Percentiles rank a stretch among this genome's conserved stretches.
phyloP scores from a whole-genome alignment of 2,113 vertebrate genomes.

The Hydropotes inermis region DNA sequence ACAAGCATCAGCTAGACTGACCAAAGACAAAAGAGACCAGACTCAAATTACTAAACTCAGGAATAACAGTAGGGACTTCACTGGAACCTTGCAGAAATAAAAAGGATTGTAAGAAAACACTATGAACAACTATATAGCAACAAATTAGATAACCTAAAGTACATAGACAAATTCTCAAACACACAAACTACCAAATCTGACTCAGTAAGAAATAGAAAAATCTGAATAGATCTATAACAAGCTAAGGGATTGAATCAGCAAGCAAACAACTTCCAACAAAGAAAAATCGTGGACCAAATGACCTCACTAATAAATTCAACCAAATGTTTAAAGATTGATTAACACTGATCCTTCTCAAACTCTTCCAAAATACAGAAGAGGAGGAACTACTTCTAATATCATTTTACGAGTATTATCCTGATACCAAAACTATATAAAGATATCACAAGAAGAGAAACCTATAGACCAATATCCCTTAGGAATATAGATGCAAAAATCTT shows the following conservation, averaged over 20 bases:
- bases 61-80: neutral
- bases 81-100: neutral
- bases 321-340: neutral
- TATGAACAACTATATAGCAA: neutral
- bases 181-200: neutral
- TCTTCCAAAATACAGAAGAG: neutral
- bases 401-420: neutral
- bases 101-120: neutral
- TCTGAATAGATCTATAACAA: neutral
- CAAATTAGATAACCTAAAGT: neutral
- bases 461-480: neutral
- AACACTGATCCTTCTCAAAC: neutral
- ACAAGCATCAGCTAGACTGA: neutral
- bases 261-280: neutral
- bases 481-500: neutral
- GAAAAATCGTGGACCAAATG: neutral
- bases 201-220: neutral
- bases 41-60: neutral
- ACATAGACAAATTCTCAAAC: neutral
- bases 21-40: neutral
- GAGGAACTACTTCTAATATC: neutral
- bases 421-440: neutral
- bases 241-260: neutral
- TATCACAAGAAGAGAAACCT: neutral
- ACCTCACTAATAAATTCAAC: neutral